Evolutionary conservation across 2,888 invertebrate species (phyloP), one percentile per base, ranked within the genome.

Genomic region (Silvanus unidentatus): DNA sequence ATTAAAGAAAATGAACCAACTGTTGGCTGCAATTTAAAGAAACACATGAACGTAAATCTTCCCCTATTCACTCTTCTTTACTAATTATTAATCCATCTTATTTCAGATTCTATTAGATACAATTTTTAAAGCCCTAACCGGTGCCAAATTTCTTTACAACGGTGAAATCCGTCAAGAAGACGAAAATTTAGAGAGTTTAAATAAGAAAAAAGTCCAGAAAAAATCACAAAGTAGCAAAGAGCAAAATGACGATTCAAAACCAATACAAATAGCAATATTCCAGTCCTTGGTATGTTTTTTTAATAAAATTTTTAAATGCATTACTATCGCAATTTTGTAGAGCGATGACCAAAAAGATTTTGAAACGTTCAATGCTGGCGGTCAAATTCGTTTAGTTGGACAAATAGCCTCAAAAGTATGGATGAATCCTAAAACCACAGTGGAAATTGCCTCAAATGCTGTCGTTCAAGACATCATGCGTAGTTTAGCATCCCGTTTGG

Each of bases 381-480:
- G 84, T n/a, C 80, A 80, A 52, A 80, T 88, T 68, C 77, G 79
- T 59, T 76, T 88, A 50, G 76, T 81, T 53, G 88, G 89, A n/a
- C 80, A 82, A 39, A 77, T 88, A 10, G 78, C 81, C 1, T 81
- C 83, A 40, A 78, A 84, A 64, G 81, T 90, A n/a, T 92, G 86
- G 72, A 77, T 91, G 55, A 84, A 85, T 65, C 80, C 84, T 9
- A 86, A 85, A 63, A 82, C 85, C 2, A 84, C 83, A 1, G 78
- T 91, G 16, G 75, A 74, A 39, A 86, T 88, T 64, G 86, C 86
- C 1, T 78, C 82, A 15, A 70, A 73, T 53, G 87, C 88, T 14
- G 76, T 95, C 9, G 85, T 85, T 62, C 82, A 87, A 65, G 95
- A 96, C 64, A 81, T 94, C 15, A 76, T 93, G 51, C 77, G 94